Base-by-base conservation (phyloP, 2,797 vertebrate species). In the Acomys russatus region DNA sequence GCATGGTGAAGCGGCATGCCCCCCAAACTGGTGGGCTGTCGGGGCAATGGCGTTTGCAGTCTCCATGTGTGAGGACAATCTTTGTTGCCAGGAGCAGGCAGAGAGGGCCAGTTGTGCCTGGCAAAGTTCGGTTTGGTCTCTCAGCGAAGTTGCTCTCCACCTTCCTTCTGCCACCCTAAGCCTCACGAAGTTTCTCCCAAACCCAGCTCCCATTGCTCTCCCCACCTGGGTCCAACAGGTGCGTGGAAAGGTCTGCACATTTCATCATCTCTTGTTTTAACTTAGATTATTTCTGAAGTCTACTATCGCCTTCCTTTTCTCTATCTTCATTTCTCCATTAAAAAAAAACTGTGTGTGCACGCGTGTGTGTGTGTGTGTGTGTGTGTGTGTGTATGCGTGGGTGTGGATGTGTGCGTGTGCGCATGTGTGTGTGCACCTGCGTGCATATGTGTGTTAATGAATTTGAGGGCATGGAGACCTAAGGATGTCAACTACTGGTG, bases 1-100 rank as follows among this genome's bases (percentile, higher is more conserved):
- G 1, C 44, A 17, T 12, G 4, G 5, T n/a, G 7, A 6, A 1
- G 6, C 0, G 9, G 68, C 0, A 0, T 1, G 23, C 28, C 1
- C 38, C 51, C 3, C 23, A 2, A 20, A 9, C 0, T 23, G 4
- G 28, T 11, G 54, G 23, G 22, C 4, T 33, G 2, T 12, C 0
- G 1, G 10, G 20, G 35, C n/a, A 6, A 33, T 23, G 70, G 3
- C 25, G 2, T 22, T 38, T 6, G n/a, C 23, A 2, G 22, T 7
- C 8, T 30, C 35, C 3, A 28, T 18, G 23, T 30, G 11, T 1
- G 28, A 63, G 49, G 63, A 68, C 73, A 9, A 3, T 20, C 77
- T 22, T 56, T 49, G 22, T 2, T 17, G 20, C 2, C 73, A 6
- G 22, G 12, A 3, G 8, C 9, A 4, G 22, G 44, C 0, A 17